These are phyloP conservation scores for Lepus americanus DNA, from an alignment of 2,113 vertebrate genomes.

Conservation along the genomic window DNA sequence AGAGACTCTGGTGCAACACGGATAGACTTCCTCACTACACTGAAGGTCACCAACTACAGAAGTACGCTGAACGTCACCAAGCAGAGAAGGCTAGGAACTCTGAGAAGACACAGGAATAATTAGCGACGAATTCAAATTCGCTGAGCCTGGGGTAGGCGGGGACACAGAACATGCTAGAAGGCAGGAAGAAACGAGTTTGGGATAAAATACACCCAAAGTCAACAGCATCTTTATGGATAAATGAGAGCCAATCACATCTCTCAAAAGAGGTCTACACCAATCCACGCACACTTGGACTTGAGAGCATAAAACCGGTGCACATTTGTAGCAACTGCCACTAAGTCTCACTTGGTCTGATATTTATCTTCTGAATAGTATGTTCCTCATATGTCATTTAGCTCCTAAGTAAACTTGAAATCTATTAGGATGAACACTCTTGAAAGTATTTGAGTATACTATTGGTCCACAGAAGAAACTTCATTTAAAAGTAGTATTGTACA, in stretches of 20 bases:
- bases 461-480: neutral
- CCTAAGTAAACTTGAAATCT: neutral
- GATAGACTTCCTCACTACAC: neutral
- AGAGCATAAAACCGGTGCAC: neutral
- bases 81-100: neutral
- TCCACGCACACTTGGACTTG: neutral
- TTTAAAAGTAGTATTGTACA: neutral
- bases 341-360: neutral
- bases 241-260: neutral
- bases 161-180: neutral
- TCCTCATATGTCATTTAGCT: conserved; percentile 12
- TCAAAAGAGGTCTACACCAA: neutral
- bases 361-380: neutral
- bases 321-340: neutral
- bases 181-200: neutral
- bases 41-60: neutral
- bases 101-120: neutral
- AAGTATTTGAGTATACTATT: neutral
- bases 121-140: neutral
- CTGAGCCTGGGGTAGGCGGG: neutral
- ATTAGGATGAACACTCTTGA: neutral
- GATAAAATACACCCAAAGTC: neutral
- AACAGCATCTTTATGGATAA: neutral
- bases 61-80: too few species aligned
- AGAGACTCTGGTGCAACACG: neutral